phyloP scores from a whole-genome alignment of 2,797 vertebrate genomes.

The Melanotaenia boesemani region DNA sequence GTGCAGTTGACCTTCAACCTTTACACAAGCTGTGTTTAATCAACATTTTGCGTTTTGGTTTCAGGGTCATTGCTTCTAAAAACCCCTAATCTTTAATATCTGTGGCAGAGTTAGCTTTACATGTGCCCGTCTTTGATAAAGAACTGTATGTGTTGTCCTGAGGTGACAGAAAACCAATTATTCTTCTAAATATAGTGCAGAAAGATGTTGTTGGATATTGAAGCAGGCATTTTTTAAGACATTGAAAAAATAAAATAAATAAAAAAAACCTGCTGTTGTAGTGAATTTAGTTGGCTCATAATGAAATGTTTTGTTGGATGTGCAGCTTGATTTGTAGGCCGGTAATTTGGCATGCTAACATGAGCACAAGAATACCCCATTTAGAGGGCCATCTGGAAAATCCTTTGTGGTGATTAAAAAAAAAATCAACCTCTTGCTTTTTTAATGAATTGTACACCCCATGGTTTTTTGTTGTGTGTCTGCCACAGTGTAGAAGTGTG shows the following conservation, averaged over 20 bases:
- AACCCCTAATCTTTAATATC: not conserved
- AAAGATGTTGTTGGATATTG: conserved; percentile 7
- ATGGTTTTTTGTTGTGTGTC: conserved; percentile 49
- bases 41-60: conserved; percentile 1
- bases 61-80: not conserved
- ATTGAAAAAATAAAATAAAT: conserved; percentile 16
- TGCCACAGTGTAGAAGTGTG: conserved; percentile 29
- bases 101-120: not conserved
- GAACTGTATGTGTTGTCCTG: not conserved
- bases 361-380: conserved; percentile 50
- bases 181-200: conserved; percentile 10
- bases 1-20: conserved; percentile 37
- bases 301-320: conserved; percentile 51
- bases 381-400: conserved; percentile 71
- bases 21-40: conserved; percentile 16
- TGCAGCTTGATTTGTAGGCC: conserved; percentile 54
- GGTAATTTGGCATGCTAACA: conserved; percentile 54
- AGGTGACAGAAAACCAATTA: not conserved
- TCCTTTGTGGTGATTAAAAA: conserved; percentile 49
- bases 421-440: conserved; percentile 51
- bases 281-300: conserved; percentile 38
- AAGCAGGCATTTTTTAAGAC: conserved; percentile 11
- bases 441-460: conserved; percentile 60
- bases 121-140: not conserved
- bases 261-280: conserved; percentile 24